Evolutionary conservation across 2,888 invertebrate species (phyloP), one percentile per base, ranked within the genome.

Genomic region (Lycia hirtaria): DNA sequence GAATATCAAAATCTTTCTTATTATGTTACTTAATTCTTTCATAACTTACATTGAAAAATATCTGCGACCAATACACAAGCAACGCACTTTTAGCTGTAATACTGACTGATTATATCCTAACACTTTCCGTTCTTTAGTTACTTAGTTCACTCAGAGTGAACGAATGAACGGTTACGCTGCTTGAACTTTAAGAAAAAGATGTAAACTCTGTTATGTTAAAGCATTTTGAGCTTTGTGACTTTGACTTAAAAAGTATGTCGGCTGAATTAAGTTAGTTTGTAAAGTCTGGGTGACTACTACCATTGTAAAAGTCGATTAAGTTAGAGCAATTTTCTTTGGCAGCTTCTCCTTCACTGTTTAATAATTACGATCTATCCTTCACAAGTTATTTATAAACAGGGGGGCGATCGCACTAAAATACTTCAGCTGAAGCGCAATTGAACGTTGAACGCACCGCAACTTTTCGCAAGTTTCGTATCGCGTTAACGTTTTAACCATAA

Each of bases 81-180:
- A 15, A 28, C 24, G 14, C 52, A 32, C 48, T 14, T 52, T 57
- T 49, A 22, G 48, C 26, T 35, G 49, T 47, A 14, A 14, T 22
- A 58, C 57, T 37, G 52, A 58, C 57, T 58, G 48, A 49, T 28
- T n/a, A 5, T 51, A n/a, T n/a, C n/a, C n/a, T n/a, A n/a, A n/a
- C 41, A 10, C 20, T 26, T 41, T 51, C 51, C 45, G 45, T 56
- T 56, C 56, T 51, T 51, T 38, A 2, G 10, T 12, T n/a, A 41
- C 33, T 33, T 32, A 20, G 22, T 49, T 50, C 56, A 32, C 7
- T 50, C 33, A 4, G 14, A 17, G 43, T 44, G 49, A 56, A 50
- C 26, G 24, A 28, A 20, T 38, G 49, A 56, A 50, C 32, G 6
- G 37, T 40, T 26, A n/a, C 26, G 24, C 15, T 41, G 4, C 26